A percentile compares a stretch with the other conserved stretches of the same genome.
Conservation (phyloP, 2,888 invertebrate species). For the Yponomeuta malinellus region DNA sequence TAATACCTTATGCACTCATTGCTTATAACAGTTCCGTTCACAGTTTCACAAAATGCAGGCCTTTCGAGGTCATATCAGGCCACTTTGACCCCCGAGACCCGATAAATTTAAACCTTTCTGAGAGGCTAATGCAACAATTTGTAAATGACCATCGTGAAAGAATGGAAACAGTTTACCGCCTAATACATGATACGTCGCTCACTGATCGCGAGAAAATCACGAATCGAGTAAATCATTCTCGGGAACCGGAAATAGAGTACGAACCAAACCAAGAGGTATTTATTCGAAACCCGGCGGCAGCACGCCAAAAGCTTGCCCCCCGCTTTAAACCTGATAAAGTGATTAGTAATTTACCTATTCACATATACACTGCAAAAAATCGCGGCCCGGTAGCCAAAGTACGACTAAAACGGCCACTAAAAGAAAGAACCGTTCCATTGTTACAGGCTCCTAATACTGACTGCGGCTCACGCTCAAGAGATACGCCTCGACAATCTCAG, state of each 20-base stretch:
- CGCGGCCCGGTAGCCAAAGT: conserved; percentile 5
- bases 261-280: conserved; percentile 2
- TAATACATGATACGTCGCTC: not conserved
- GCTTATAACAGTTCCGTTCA: conserved; percentile 11
- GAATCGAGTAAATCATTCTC: not conserved
- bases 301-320: conserved; percentile 4
- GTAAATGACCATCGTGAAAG: no score
- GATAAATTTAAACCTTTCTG: not conserved
- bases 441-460: no score
- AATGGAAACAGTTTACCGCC: no score
- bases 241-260: no score
- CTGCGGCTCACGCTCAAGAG: no score
- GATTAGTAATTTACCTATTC: conserved; percentile 16
- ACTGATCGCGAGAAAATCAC: not conserved
- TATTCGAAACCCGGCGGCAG: not conserved
- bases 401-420: no score
- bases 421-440: no score
- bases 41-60: conserved; percentile 14
- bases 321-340: conserved; percentile 12
- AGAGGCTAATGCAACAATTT: no score
- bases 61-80: conserved; percentile 5
- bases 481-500: no score
- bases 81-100: conserved; percentile 15
- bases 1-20: conserved; percentile 13
- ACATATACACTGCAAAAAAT: conserved; percentile 16